Base-by-base conservation (phyloP, 2,888 invertebrate genomes). In the Sialis fuliginosa region DNA sequence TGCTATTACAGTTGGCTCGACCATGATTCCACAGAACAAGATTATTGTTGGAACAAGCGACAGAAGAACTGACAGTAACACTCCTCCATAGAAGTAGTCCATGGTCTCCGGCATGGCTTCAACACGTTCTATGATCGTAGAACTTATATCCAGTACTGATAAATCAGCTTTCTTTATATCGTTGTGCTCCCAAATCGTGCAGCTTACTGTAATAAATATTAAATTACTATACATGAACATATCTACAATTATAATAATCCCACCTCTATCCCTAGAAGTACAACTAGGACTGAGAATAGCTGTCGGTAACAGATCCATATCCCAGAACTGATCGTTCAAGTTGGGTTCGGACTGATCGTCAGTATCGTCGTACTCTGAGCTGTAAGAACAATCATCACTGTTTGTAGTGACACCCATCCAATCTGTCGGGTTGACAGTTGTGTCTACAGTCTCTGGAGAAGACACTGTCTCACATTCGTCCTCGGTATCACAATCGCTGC, bases 61-160 rank as follows among this genome's bases (percentile, higher is more conserved):
- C 12, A 81, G 60, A 34, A 79, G 54, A 22, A 74, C 60, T 7
- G 79, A 74, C 54, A 79, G 70, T 12, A 70, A 62, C 47, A 81
- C 62, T 52, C 81, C 81, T 47, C 77, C 71, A 57, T 82, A 79
- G 54, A 88, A 79, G 60, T 87, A 88, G 64, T 87, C 86, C 57
- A 79, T 76, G 54, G 78, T 78, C 60, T 86, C 82, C 1, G 81
- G 79, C 68, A 82, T 79, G 13, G 76, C 73, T 56, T 93, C 93
- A 4, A 93, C 93, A 54, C 87, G 81, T 53, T 86, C 84, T 53
- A 95, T 93, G 57, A 96, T 93, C 52, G 83, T 84, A 57, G 91
- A 91, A 60, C 91, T 91, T 56, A 96, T 93, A 65, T 96, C 95
- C 49, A 96, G 71, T 4, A 92, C 91, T 0, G 92, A 90, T 53